A percentile compares a stretch with the other conserved stretches of the same genome.
Evolutionary conservation across 2,797 vertebrate genomes (phyloP).

Genomic region (Netta rufina): DNA sequence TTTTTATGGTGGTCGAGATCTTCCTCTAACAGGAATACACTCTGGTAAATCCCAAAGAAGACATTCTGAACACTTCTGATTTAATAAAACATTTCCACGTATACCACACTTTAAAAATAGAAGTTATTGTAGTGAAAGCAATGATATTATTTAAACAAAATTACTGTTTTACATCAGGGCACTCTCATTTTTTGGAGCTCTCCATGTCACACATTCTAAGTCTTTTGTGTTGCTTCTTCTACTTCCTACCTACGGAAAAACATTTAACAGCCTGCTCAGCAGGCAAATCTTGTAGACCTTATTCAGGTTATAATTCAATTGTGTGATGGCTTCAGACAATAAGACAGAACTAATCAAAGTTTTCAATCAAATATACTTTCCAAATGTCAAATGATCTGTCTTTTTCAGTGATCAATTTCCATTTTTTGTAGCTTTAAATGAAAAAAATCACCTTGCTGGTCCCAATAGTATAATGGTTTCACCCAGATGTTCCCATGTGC

Average conservation of each 20-base stretch:
- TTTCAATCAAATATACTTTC: background rate
- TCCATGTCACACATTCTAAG: background rate
- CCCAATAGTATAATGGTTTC: background rate
- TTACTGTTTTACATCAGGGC: background rate
- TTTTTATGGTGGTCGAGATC: background rate
- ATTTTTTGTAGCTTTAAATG: background rate
- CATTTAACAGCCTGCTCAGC: background rate
- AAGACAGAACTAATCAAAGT: background rate
- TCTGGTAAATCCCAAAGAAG: background rate
- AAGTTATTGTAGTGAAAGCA: background rate
- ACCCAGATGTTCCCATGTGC: background rate
- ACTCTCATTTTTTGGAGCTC: background rate
- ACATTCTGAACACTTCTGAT: accelerated
- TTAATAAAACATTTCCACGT: background rate
- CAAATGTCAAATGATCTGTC: background rate
- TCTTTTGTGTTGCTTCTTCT: background rate
- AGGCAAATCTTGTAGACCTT: background rate
- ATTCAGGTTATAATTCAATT: background rate
- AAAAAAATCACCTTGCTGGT: background rate
- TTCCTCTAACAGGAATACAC: background rate
- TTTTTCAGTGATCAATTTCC: background rate
- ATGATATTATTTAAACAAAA: background rate
- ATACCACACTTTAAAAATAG: background rate
- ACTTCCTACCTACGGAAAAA: background rate
- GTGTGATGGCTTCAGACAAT: background rate